Base-by-base conservation (phyloP, 2,888 invertebrate species). In the Bhutanitis thaidina region DNA sequence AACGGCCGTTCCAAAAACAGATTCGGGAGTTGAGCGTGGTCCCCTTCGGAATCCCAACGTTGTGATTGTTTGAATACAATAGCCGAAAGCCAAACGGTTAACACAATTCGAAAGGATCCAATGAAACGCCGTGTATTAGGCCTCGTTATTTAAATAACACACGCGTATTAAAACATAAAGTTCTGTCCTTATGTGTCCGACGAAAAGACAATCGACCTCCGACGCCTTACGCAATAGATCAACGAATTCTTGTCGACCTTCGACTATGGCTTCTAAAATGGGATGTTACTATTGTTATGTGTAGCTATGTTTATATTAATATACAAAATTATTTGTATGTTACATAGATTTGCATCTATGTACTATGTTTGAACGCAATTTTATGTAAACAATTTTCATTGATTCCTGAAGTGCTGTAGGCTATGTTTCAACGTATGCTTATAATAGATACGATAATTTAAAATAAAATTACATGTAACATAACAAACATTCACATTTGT, bases 31-130 rank as follows among this genome's bases (percentile, higher is more conserved):
- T 40, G 7, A 8, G 8, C 7, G 27, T 5, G n/a, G 32, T 39
- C 13, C 9, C n/a, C 9, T 1, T 16, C 15, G 27, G 32, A 39
- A 47, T 47, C 47, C 39, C 34, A 48, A 40, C 27, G 16, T 37
- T 14, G 7, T 32, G 8, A 30, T 36, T 37, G 41, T 36, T 49
- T 43, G 36, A 40, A 49, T 49, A 49, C 48, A 49, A 49, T 49
- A 9, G 1, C 30, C 12, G 12, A 2, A 34, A 39, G 36, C 14
- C 14, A 14, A 29, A 9, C 4, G 1, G 15, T 9, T 36, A 44
- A 44, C 36, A 27, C 35, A 7, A 9, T 29, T 7, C 5, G 14
- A 44, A 29, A 36, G 37, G 16, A 12, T 34, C 12, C 10, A 12
- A 34, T 34, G 13, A 5, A 8, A 12, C 43, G 30, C 41, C 20